Evolutionary conservation across 2,113 vertebrate genomes (phyloP).

Genomic region (Gobiocypris rarus): DNA sequence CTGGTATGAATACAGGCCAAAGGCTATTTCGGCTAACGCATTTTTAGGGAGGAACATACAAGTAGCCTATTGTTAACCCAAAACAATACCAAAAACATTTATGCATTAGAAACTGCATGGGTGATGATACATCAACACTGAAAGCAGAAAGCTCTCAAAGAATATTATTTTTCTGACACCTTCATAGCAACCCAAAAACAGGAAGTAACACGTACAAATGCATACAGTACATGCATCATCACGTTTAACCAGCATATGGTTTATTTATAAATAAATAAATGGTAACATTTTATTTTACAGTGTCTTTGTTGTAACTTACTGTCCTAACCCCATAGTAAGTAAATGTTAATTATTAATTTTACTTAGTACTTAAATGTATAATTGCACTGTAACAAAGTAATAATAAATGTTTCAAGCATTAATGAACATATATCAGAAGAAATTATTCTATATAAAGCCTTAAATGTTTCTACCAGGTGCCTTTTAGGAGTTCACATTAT

Average conservation of each 20-base stretch:
- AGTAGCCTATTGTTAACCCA: background rate
- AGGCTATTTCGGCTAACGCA: background rate
- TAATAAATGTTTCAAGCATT: background rate
- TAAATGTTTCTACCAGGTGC: too few relatives aligned
- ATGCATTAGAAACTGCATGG: background rate
- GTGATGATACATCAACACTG: background rate
- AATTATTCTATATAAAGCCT: too few relatives aligned
- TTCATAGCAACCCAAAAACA: background rate
- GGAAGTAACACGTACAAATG: constrained; percentile 31
- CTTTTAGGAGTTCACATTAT: too few relatives aligned
- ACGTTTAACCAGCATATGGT: background rate
- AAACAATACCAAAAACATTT: background rate
- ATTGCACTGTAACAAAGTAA: too few relatives aligned
- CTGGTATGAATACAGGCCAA: constrained; percentile 2
- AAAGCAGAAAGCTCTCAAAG: background rate
- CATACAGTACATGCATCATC: background rate
- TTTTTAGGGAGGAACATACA: background rate
- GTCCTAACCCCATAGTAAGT: too few relatives aligned
- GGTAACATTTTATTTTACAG: too few relatives aligned
- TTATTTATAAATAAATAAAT: too few relatives aligned
- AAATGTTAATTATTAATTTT: too few relatives aligned
- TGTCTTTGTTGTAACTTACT: too few relatives aligned
- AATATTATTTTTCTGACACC: constrained; percentile 4
- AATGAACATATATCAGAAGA: background rate
- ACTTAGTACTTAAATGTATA: too few relatives aligned